Base-by-base conservation (phyloP, 92 coral and sea anemone species). In the Actinernus sp. region DNA sequence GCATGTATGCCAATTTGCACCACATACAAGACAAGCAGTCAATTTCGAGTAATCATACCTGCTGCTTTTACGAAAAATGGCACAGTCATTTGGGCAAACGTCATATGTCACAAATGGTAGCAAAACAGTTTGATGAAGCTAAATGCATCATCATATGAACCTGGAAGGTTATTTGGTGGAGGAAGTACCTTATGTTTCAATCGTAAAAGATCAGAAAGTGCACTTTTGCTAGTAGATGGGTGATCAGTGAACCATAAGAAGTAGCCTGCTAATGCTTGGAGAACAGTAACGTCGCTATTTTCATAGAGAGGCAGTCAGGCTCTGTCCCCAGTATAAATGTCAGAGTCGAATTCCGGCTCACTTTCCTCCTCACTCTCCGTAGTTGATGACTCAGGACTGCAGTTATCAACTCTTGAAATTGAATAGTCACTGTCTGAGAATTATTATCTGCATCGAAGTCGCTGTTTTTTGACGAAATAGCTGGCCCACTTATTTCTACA, bases 31-130 rank as follows among this genome's bases (percentile, higher is more conserved):
- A 47, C 79, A 79, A 9, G 31, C 30, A 24, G 10, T 43, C 14
- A 70, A 56, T 12, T 52, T 69, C 5, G 86, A 53, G 38, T 79
- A 79, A 17, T 79, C 86, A 10, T 48, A 43, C 14, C 57, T 45
- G 12, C 48, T 12, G 0, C 71, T 78, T 36, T 71, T 71, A 3
- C 74, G 62, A 25, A 54, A 80, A 7, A 80, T 16, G 4, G 71
- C 6, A 26, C 75, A 63, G 48, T 78, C 78, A 21, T 78, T 71
- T 28, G 49, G 63, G 18, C 78, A 78, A 2, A 43, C 78, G 17
- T 78, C 71, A 28, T 50, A 60, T 1, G 39, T 27, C 16, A 19
- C 50, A 0, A 56, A 25, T 0, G 73, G 78, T 19, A 50, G 30
- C 18, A 78, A 36, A 26, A 78, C 4, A 51, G 69, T 27, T 78